Evolutionary conservation across 1,140 invertebrate genomes (phyloP), one percentile per base, ranked within the genome.

Genomic region (Brachionus angularis): DNA sequence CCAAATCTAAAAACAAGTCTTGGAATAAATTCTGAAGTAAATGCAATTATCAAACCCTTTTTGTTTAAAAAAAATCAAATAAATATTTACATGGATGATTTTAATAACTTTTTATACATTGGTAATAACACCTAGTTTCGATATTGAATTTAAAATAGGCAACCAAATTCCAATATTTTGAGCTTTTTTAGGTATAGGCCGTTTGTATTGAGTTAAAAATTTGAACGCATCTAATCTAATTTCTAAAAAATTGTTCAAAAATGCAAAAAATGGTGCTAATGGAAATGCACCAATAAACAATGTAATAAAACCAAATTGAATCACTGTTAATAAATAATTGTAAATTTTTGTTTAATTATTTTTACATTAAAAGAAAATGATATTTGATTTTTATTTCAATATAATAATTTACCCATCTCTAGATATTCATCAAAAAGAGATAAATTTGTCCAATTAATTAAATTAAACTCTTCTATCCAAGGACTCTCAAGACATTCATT

Each of bases 211-310:
- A 74, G 86, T 86, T 12, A 91, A 84, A 78, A 90, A 89, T 78
- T 91, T 91, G 75, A 88, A 87, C 5, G 89, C 89, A 78, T 91
- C 90, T 31, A 91, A 78, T 21, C 89, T 83, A 72, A 91, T 89
- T 78, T 91, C 89, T 0, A 91, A 80, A 76, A 89, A 85, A 78
- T 91, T 91, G 79, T 91, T 91, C 1, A 91, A 81, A 23, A 91
- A 79, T 2, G 89, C 89, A 78, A 91, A 88, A 3, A 91, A 77
- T 23, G 90, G 89, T 1, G 89, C 89, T 72, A 91, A 33, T 5
- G 62, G 46, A 69, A 69, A 69, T 18, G 62, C 42, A 5, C 31
- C 42, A 16, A 34, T 31, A 36, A 69, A 69, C 27, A 69, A 46
- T 23, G 36, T 49, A 7, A 69, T 12, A 69, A 69, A 69, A 16